A percentile compares a stretch with the other conserved stretches of the same genome.
Evolutionary conservation across 64 coral and sea anemone species (phyloP).

Genomic region (Montipora efflorescens): DNA sequence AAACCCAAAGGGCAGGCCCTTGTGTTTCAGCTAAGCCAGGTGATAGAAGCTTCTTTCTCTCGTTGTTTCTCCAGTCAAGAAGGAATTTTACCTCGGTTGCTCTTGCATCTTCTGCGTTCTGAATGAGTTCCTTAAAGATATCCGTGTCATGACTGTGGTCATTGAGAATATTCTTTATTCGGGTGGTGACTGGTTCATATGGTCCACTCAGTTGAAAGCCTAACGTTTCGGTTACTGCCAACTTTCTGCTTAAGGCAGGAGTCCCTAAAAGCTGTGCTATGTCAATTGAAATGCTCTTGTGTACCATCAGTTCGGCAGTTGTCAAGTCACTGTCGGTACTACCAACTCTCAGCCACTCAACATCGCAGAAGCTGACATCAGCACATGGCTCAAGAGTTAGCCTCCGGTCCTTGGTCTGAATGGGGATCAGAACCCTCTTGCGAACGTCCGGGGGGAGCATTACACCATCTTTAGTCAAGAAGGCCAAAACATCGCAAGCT

Average conservation of each 20-base stretch:
- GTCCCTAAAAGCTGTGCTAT: slow-evolving; percentile 87
- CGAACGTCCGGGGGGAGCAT: slow-evolving; percentile 67
- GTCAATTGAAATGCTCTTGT: slow-evolving; percentile 84
- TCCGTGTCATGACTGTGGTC: slow-evolving; percentile 83
- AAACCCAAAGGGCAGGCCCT: slow-evolving; percentile 91
- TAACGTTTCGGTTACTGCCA: slow-evolving; percentile 80
- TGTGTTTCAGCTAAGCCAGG: slow-evolving; percentile 88
- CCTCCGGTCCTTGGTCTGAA: slow-evolving; percentile 54
- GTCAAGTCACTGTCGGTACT: slow-evolving; percentile 53
- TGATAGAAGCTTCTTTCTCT: slow-evolving; percentile 68
- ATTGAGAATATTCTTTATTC: slow-evolving; percentile 84
- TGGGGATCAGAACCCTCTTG: slow-evolving; percentile 85
- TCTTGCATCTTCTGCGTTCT: slow-evolving; percentile 97
- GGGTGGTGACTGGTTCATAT: slow-evolving; percentile 82
- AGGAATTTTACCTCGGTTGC: slow-evolving; percentile 92
- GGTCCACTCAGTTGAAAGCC: slow-evolving; percentile 92
- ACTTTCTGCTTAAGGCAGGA: slow-evolving; percentile 77
- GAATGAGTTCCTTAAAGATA: slow-evolving; percentile 96
- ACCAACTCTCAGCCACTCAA: slow-evolving; percentile 76
- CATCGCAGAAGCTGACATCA: slow-evolving; percentile 85
- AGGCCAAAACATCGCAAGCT: slow-evolving; percentile 79
- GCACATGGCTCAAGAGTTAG: slow-evolving; percentile 72
- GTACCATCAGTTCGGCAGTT: slow-evolving; percentile 47
- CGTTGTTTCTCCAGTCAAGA: slow-evolving; percentile 88
- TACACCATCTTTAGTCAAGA: slow-evolving; percentile 71